phyloP scores from a whole-genome alignment of 2,797 vertebrate genomes.

The Hybognathus amarus region DNA sequence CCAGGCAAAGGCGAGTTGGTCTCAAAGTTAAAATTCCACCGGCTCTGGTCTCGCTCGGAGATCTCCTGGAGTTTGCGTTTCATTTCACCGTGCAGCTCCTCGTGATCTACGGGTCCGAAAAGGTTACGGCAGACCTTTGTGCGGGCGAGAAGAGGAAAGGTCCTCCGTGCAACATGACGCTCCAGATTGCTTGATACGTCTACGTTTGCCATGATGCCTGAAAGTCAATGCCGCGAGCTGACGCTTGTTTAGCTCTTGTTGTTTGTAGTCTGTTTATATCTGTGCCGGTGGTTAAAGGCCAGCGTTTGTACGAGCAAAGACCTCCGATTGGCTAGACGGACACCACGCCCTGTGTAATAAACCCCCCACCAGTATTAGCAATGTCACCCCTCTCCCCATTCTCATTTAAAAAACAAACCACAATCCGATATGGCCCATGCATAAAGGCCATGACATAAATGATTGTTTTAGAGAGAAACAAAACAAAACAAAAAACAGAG shows the following conservation, averaged over 20 bases:
- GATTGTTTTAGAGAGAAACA: not conserved
- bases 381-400: constrained; percentile 19
- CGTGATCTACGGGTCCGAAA: constrained; percentile 89
- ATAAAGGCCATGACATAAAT: not conserved
- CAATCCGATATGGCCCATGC: not conserved
- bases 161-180: constrained; percentile 67
- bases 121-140: constrained; percentile 83
- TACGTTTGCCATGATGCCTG: constrained; percentile 55
- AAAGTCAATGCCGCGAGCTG: not conserved
- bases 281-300: constrained; percentile 24
- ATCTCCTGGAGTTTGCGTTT: constrained; percentile 78
- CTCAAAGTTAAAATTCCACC: constrained; percentile 93
- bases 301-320: constrained; percentile 26
- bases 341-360: constrained; percentile 30
- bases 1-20: constrained; percentile 80
- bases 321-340: constrained; percentile 45
- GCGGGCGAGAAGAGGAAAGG: constrained; percentile 66
- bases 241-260: constrained; percentile 30
- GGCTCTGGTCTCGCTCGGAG: constrained; percentile 79
- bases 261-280: constrained; percentile 51
- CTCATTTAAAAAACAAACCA: not conserved
- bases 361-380: not conserved
- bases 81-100: constrained; percentile 83
- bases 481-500: not conserved
- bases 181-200: constrained; percentile 66